Evolutionary conservation across 2,797 vertebrate genomes (phyloP), one percentile per base, ranked within the genome.

Genomic region (Harpagifer antarcticus): DNA sequence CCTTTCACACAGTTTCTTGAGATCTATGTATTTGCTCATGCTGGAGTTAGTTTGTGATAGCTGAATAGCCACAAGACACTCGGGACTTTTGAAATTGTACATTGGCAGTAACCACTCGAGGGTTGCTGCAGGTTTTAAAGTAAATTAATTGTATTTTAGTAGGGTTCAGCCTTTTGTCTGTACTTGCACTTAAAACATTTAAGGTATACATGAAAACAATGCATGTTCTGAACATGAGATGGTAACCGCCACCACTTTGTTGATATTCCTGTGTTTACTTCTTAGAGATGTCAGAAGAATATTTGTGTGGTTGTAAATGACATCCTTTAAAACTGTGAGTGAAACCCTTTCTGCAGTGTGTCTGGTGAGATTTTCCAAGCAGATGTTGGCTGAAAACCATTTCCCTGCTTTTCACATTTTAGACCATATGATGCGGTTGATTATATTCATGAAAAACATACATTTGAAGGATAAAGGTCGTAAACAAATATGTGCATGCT

Each of bases 1-100:
- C 48, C 73, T 64, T 48, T 72, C 69, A 72, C 73, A 77, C 57
- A 60, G 75, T 83, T 73, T 73, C 76, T 86, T 70, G 12, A 75
- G 80, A 73, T 73, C 43, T 40, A 58, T 86, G 76, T 71, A 6
- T 74, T 72, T 79, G 49, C 69, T 76, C 59, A 78, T 72, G 62
- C 72, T 81, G 53, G 56, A 72, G 49, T 42, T 76, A 76, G 62
- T 67, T 89, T 59, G 64, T 55, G 54, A 82, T 76, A 65, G 70
- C 55, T 72, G 71, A 86, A 80, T 66, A 63, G 59, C 9, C 47
- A 64, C 14, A 67, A 78, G 68, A 75, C 37, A 70, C 31, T 58
- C 65, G 14, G 62, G 19, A 70, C 72, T 58, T 63, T 75, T 60
- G 53, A 57, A 57, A 43, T 23, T 58, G 44, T 40, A 60, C 19